Evolutionary conservation across 2,888 invertebrate species (phyloP).

Genomic region (Noctua comes): DNA sequence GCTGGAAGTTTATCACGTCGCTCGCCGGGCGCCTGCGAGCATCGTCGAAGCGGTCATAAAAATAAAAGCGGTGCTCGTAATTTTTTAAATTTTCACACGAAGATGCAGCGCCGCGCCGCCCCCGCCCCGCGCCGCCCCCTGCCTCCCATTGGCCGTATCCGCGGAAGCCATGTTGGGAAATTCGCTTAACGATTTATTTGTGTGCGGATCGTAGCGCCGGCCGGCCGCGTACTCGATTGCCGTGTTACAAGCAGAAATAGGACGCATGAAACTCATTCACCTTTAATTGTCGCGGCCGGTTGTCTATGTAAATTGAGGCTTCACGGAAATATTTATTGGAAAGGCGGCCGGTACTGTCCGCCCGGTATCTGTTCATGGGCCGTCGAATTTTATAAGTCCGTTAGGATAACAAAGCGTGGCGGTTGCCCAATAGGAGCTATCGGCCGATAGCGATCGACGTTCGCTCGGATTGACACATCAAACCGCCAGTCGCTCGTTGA

Average conservation of each 20-base stretch:
- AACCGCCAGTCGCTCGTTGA: constrained; percentile 81
- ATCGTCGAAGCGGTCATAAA: constrained; percentile 77
- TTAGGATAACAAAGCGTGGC: constrained; percentile 88
- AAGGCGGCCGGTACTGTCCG: constrained; percentile 76
- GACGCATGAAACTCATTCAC: constrained; percentile 75
- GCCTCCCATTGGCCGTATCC: constrained; percentile 78
- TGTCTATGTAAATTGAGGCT: constrained; percentile 68
- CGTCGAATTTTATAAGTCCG: constrained; percentile 85
- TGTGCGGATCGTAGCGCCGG: constrained; percentile 78
- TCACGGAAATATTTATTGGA: constrained; percentile 72
- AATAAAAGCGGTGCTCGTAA: constrained; percentile 78
- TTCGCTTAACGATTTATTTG: constrained; percentile 87
- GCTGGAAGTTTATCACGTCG: constrained; percentile 70
- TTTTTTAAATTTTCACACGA: constrained; percentile 83
- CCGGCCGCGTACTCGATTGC: constrained; percentile 75
- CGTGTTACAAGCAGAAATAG: constrained; percentile 74
- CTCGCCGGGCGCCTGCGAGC: constrained; percentile 67
- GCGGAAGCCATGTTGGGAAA: constrained; percentile 88
- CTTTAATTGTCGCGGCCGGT: constrained; percentile 69
- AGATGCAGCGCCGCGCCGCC: constrained; percentile 76
- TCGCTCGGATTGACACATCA: constrained; percentile 88
- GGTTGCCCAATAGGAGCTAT: constrained; percentile 88
- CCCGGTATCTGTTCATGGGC: constrained; percentile 75
- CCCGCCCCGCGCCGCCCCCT: constrained; percentile 74
- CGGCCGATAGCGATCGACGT: constrained; percentile 84